Evolutionary conservation across 2,888 invertebrate genomes (phyloP).

Genomic region (Anagyrus pseudococci): DNA sequence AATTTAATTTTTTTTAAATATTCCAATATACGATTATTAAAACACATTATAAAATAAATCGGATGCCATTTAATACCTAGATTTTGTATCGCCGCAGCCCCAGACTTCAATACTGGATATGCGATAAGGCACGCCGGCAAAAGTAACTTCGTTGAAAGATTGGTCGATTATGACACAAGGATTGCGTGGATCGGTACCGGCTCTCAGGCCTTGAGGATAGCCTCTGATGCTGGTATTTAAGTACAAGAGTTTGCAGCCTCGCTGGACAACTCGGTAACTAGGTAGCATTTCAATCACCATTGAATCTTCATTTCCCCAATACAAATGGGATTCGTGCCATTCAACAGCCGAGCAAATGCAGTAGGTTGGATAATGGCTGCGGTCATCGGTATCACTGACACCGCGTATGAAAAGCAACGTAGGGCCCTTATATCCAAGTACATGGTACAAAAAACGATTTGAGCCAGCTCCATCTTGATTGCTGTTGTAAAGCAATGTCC

Average conservation of each 20-base stretch:
- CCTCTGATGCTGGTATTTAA: constrained; percentile 85
- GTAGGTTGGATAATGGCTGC: constrained; percentile 69
- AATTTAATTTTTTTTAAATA: constrained; percentile 2
- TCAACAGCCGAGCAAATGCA: constrained; percentile 80
- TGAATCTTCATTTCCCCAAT: constrained; percentile 83
- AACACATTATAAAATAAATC: neutral
- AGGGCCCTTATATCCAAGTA: constrained; percentile 75
- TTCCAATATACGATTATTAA: neutral
- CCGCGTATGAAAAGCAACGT: constrained; percentile 66
- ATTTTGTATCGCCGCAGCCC: constrained; percentile 80
- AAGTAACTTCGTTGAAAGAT: constrained; percentile 53
- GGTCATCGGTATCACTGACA: constrained; percentile 58
- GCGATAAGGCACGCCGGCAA: constrained; percentile 62
- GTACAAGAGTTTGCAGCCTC: constrained; percentile 80
- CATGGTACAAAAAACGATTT: constrained; percentile 88
- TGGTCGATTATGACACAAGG: constrained; percentile 76
- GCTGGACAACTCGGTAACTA: constrained; percentile 69
- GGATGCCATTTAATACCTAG: constrained; percentile 60
- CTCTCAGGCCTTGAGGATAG: constrained; percentile 83
- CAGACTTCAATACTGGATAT: constrained; percentile 71
- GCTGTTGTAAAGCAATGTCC: constrained; percentile 85
- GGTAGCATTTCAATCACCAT: constrained; percentile 79
- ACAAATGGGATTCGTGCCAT: constrained; percentile 86
- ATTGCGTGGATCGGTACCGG: constrained; percentile 80
- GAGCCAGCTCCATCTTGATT: constrained; percentile 86